These are phyloP conservation scores for Heterotis niloticus DNA, from an alignment of 2,113 vertebrate genomes.

Conservation along the genomic window DNA sequence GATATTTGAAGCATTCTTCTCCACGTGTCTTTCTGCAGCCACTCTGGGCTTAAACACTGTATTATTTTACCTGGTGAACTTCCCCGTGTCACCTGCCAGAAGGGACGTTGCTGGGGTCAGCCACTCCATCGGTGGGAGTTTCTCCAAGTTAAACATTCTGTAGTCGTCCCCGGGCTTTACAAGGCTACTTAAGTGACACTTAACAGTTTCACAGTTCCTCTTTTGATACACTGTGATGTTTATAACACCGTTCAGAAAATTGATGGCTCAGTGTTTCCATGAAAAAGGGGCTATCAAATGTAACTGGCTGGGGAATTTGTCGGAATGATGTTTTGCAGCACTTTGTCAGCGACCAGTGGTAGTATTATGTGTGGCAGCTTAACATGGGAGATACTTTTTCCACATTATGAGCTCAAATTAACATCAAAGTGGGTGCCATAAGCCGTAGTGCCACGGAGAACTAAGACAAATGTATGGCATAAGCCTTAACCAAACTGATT, in stretches of 20 bases:
- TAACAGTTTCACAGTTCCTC: conserved; percentile 43
- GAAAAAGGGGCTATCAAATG: not conserved
- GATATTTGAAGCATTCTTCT: too few relatives aligned
- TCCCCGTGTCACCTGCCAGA: conserved; percentile 51
- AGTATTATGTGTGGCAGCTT: conserved; percentile 42
- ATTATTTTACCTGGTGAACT: conserved; percentile 16
- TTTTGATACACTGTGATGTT: conserved; percentile 46
- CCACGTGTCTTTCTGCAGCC: too few relatives aligned
- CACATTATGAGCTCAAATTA: conserved; percentile 23
- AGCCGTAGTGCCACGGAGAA: conserved; percentile 52
- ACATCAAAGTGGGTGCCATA: conserved; percentile 63
- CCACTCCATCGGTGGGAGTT: conserved; percentile 51
- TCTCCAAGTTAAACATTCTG: conserved; percentile 62
- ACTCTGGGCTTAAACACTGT: not conserved
- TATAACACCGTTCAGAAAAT: conserved; percentile 52
- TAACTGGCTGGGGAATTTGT: conserved; percentile 22
- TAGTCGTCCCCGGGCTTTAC: conserved; percentile 48
- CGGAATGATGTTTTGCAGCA: conserved; percentile 27
- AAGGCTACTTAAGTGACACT: conserved; percentile 34
- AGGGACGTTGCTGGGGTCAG: conserved; percentile 44
- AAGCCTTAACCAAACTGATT: conserved; percentile 58
- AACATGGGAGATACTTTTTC: not conserved
- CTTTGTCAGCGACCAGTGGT: conserved; percentile 35
- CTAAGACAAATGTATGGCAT: conserved; percentile 55
- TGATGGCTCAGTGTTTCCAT: conserved; percentile 37